Conservation (phyloP, 2,113 vertebrate genomes). For the Pitta sordida region DNA sequence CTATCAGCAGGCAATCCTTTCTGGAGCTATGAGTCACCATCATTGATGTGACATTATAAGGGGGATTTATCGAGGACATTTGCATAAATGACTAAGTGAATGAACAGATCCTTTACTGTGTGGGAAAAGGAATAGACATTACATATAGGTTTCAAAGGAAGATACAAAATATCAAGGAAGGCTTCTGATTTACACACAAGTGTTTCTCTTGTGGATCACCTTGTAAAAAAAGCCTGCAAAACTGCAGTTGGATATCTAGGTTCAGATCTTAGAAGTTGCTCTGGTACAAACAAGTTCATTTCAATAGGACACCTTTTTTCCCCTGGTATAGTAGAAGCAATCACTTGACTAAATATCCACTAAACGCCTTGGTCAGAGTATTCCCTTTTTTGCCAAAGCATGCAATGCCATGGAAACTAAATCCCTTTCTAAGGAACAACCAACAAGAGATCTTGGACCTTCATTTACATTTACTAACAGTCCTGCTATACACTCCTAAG, state of each 20-base stretch:
- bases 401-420: constrained; percentile 7
- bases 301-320: not conserved
- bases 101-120: constrained; percentile 27
- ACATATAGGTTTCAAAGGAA: constrained; percentile 15
- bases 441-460: not conserved
- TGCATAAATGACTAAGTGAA: constrained; percentile 60
- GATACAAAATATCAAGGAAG: not conserved
- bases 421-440: not conserved
- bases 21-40: constrained; percentile 54
- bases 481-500: not conserved
- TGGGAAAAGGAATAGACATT: constrained; percentile 15
- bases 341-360: not conserved
- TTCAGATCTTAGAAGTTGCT: not conserved
- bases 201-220: not conserved
- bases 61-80: constrained; percentile 39
- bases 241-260: not conserved
- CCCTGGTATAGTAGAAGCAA: not conserved
- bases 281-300: not conserved
- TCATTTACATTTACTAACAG: not conserved
- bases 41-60: constrained; percentile 32
- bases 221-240: not conserved
- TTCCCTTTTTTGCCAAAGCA: constrained; percentile 13
- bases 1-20: constrained; percentile 8
- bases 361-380: not conserved
- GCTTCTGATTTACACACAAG: not conserved